Base-by-base conservation (phyloP, 2,888 invertebrate genomes). In the Pandemis heparana region DNA sequence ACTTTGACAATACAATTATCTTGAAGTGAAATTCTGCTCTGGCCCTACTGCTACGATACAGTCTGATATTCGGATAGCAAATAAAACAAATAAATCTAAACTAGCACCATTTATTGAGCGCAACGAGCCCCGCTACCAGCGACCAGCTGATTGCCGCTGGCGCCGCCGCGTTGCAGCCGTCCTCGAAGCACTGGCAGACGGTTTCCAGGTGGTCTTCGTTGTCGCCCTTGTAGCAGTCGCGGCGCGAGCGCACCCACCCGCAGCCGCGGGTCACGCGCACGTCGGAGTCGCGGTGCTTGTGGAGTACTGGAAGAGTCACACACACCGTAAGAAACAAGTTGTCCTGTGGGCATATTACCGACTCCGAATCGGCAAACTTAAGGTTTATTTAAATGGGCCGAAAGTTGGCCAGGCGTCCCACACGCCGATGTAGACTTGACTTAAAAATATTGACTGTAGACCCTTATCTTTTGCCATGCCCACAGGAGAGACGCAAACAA, bases 201-300 rank as follows among this genome's bases (percentile, higher is more conserved):
- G 89, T 95, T 83, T 96, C 96, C 16, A 94, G 87, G 80, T 96
- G 96, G 82, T 96, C 96, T 75, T 96, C 96, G 66, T 96, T 96
- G 85, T 96, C 96, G 0, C 95, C 95, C 74, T 92, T 94, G 83
- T 95, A 95, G 83, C 96, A 96, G 18, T 89, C 89, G 43, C 87
- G 82, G 75, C 85, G 86, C 77, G 91, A 88, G 7, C 83, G 87
- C 71, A 94, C 85, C 95, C 95, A 96, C 66, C 96, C 96, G 78
- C 97, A 97, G 76, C 94, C 93, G 41, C 97, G 94, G 5, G 95
- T 94, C 62, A 96, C 94, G 0, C 96, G 87, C 71, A 92, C 87
- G 38, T 94, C 92, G 0, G 91, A 81, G 38, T 86, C 88, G 73
- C 89, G 89, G 12, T 89, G 87, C 65, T 92, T 90, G 79, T 90